Percentiles rank a stretch among this genome's conserved stretches.
These are phyloP conservation scores for Bombyx mori DNA, from an alignment of 1,140 invertebrate genomes.

Conservation along the genomic window DNA sequence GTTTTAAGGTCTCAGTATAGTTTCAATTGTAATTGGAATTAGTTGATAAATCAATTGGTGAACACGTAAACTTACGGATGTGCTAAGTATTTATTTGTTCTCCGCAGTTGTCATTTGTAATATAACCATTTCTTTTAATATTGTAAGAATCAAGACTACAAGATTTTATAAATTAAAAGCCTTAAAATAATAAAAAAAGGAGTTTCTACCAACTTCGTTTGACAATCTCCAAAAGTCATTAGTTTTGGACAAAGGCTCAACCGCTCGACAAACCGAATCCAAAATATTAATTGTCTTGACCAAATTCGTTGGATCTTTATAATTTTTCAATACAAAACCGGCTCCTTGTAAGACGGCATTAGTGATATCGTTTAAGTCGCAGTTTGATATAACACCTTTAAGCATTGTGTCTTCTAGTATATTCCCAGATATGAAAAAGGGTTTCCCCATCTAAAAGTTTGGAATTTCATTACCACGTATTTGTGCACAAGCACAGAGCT, in stretches of 20 bases:
- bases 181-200: no score
- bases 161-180: no score
- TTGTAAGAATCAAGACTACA: no score
- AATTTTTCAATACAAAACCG: conserved; percentile 21
- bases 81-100: no score
- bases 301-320: conserved; percentile 11
- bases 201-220: conserved; percentile 10
- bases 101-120: no score
- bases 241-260: conserved; percentile 15
- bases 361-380: conserved; percentile 23
- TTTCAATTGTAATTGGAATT: no score
- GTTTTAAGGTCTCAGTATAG: no score
- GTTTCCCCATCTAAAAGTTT: conserved; percentile 18
- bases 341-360: conserved; percentile 20
- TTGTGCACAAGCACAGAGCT: no score
- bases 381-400: conserved; percentile 9
- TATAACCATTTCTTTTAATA: no score
- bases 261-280: conserved; percentile 16
- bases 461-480: no score
- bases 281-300: conserved; percentile 18
- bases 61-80: no score
- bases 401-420: conserved; percentile 18
- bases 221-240: conserved; percentile 16
- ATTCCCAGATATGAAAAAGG: conserved; percentile 26
- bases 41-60: no score